phyloP scores from a whole-genome alignment of 2,113 vertebrate species.

The Tragelaphus imberbis region DNA sequence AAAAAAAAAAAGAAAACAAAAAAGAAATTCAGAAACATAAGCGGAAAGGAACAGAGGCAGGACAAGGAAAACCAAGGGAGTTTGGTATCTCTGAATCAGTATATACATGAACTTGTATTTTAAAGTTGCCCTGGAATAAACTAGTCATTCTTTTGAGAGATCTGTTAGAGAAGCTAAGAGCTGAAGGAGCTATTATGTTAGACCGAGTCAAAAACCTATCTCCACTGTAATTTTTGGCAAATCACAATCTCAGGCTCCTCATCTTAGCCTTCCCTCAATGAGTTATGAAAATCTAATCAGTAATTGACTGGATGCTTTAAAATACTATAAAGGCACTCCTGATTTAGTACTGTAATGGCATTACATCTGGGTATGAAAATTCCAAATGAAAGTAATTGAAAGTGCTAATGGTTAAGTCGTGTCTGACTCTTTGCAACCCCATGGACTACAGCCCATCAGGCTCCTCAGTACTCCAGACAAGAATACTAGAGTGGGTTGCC shows the following conservation, averaged over 20 bases:
- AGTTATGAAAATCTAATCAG: background rate
- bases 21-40: background rate
- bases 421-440: background rate
- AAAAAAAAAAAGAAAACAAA: background rate
- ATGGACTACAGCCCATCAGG: background rate
- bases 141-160: background rate
- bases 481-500: background rate
- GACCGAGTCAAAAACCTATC: background rate
- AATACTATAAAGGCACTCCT: background rate
- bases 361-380: background rate
- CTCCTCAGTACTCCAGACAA: background rate
- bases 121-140: background rate
- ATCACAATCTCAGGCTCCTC: background rate
- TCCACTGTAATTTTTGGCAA: background rate
- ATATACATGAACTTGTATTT: background rate
- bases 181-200: background rate
- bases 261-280: background rate
- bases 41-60: background rate
- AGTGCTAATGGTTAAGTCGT: background rate
- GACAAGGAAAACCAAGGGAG: background rate
- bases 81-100: background rate
- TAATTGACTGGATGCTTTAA: background rate
- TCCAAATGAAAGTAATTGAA: background rate
- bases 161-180: background rate
- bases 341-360: background rate